Base-by-base conservation (phyloP, 1,140 invertebrate species). In the Papilio polyxenes region DNA sequence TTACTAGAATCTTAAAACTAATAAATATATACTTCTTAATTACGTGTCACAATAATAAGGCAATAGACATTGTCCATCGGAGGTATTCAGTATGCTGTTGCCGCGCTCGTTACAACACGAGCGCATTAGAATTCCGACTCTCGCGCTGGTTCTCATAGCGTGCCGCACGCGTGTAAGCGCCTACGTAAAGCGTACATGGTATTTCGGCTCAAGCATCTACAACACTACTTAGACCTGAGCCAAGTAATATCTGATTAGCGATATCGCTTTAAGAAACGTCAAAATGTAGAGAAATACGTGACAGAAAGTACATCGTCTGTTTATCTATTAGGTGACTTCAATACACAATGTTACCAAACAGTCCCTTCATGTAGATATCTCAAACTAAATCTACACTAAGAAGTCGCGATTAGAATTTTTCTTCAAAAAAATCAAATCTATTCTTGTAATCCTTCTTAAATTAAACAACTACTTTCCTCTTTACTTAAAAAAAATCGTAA, bases 61-160 rank as follows among this genome's bases (percentile, higher is more conserved):
- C 74, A 75, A 75, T 75, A 75, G 74, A 75, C 40, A 75, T 72
- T 62, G n/a, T 20, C 48, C 17, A 13, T 15, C 13, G 48, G 31
- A 82, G 75, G 81, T 83, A 89, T 88, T 88, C 81, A 40, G 85
- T 88, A 89, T 89, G 85, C 88, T 49, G 82, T 82, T 81, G 74
- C 84, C 83, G 89, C 86, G 84, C 87, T 83, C 65, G 15, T 80
- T 44, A 85, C 89, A 88, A 90, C 91, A 92, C 91, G 91, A 90
- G 83, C 86, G 82, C 86, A 91, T 92, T 92, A 91, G 87, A 87
- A 92, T 92, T 92, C 91, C 80, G 83, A 81, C 88, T 89, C 89
- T 86, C 83, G 87, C 88, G 87, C 81, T 80, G 84, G 91, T 90
- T 92, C 90, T 91, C 90, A 91, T 90, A 88, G 85, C 87, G 81